A percentile compares a stretch with the other conserved stretches of the same genome.
These are phyloP conservation scores for Mellivora capensis DNA, from an alignment of 2,113 vertebrate species.

Conservation along the genomic window DNA sequence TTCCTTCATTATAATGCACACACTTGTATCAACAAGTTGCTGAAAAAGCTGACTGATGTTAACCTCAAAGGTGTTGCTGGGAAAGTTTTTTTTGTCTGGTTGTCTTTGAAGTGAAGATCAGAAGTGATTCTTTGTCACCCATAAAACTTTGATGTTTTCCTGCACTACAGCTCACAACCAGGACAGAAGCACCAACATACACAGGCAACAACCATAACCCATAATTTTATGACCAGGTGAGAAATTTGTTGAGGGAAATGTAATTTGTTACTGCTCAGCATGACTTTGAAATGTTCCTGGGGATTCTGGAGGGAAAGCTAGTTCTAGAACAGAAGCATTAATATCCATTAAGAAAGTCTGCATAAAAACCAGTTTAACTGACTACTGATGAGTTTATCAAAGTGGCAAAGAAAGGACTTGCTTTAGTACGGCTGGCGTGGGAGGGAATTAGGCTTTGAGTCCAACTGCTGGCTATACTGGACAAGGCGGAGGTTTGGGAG, in stretches of 20 bases:
- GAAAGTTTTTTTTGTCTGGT: constrained; percentile 46
- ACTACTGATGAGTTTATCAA: background rate
- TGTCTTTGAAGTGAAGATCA: constrained; percentile 73
- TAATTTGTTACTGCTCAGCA: constrained; percentile 35
- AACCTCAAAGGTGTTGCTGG: constrained; percentile 42
- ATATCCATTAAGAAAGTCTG: background rate
- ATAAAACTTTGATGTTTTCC: constrained; percentile 66
- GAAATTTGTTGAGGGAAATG: constrained; percentile 26
- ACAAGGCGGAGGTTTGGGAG: background rate
- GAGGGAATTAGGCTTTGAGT: background rate
- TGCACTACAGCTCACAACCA: constrained; percentile 24
- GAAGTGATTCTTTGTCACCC: constrained; percentile 66
- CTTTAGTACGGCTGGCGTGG: too few species aligned
- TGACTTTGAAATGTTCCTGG: constrained; percentile 10
- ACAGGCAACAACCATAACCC: background rate
- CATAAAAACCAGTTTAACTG: background rate
- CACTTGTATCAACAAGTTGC: constrained; percentile 56
- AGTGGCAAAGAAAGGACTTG: background rate
- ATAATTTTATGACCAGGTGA: background rate
- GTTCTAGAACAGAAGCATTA: background rate
- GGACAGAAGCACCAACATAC: background rate
- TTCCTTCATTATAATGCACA: background rate
- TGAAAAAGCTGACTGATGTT: constrained; percentile 46
- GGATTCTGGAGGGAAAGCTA: background rate
- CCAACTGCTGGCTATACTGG: too few species aligned